Evolutionary conservation across 2,888 invertebrate genomes (phyloP).

Genomic region (Molanna angustata): DNA sequence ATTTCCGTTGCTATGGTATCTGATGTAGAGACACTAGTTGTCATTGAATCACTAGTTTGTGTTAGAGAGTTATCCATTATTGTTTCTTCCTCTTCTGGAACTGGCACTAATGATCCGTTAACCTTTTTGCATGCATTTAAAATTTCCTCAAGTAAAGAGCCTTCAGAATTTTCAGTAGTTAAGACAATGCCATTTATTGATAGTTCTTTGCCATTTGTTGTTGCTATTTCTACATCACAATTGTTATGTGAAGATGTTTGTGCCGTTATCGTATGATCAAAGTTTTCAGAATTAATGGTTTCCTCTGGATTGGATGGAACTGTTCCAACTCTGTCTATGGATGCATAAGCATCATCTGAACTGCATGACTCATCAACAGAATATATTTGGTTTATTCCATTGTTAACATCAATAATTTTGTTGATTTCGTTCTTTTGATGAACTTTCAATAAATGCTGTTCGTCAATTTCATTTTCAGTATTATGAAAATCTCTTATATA

Average conservation of each 20-base stretch:
- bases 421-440: conserved; percentile 53
- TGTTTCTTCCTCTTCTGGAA: conserved; percentile 63
- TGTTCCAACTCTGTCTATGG: background rate
- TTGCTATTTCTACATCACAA: no score
- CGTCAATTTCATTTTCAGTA: conserved; percentile 49
- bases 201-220: background rate
- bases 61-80: conserved; percentile 53
- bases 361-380: background rate
- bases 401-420: conserved; percentile 39
- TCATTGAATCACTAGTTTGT: conserved; percentile 63
- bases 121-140: conserved; percentile 49
- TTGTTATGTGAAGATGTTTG: conserved; percentile 3
- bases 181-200: background rate
- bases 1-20: conserved; percentile 67
- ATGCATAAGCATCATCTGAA: background rate
- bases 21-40: conserved; percentile 67
- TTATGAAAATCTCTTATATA: conserved; percentile 43
- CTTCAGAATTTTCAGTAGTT: conserved; percentile 41
- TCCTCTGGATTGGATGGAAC: background rate
- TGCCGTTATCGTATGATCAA: background rate
- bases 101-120: conserved; percentile 54
- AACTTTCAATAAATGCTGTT: conserved; percentile 47
- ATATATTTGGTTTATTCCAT: background rate
- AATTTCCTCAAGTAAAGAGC: conserved; percentile 50
- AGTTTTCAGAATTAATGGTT: background rate